Evolutionary conservation across 1,140 invertebrate species (phyloP).

Genomic region (Ectropis grisescens): DNA sequence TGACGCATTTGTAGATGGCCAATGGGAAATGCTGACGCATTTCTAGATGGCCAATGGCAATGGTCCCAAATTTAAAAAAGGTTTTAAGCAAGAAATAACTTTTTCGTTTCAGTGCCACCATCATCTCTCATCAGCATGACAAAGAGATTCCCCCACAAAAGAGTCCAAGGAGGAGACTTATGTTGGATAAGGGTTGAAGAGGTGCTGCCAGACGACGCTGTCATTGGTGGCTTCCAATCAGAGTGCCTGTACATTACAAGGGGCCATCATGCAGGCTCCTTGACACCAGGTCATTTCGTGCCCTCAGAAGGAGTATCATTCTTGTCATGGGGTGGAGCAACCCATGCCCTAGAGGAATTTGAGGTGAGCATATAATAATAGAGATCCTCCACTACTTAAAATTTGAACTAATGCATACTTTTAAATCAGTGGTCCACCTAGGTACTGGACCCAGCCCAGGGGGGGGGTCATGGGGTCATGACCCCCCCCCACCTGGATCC

Average conservation of each 20-base stretch:
- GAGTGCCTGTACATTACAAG: constrained; percentile 76
- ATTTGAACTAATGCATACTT: too few relatives aligned
- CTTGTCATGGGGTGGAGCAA: constrained; percentile 80
- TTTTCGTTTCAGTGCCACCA: constrained; percentile 26
- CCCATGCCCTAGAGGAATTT: constrained; percentile 78
- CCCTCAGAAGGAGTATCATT: constrained; percentile 77
- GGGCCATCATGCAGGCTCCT: constrained; percentile 70
- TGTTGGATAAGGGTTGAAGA: not conserved
- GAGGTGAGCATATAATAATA: constrained; percentile 72
- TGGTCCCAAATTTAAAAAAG: too few relatives aligned
- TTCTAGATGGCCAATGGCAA: too few relatives aligned
- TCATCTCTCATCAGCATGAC: too few relatives aligned
- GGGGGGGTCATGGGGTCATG: too few relatives aligned
- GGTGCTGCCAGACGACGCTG: constrained; percentile 76
- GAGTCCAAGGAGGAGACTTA: too few relatives aligned
- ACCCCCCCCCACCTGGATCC: too few relatives aligned
- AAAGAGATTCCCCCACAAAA: too few relatives aligned
- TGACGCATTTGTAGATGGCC: too few relatives aligned
- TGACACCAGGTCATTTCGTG: constrained; percentile 80
- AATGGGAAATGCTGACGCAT: too few relatives aligned
- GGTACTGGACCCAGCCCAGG: too few relatives aligned
- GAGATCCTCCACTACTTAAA: too few relatives aligned
- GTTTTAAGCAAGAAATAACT: not conserved
- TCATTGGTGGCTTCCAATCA: constrained; percentile 77
- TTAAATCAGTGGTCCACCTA: not conserved